Conservation (phyloP, 2,888 invertebrate genomes). For the Morinoia aosen region DNA sequence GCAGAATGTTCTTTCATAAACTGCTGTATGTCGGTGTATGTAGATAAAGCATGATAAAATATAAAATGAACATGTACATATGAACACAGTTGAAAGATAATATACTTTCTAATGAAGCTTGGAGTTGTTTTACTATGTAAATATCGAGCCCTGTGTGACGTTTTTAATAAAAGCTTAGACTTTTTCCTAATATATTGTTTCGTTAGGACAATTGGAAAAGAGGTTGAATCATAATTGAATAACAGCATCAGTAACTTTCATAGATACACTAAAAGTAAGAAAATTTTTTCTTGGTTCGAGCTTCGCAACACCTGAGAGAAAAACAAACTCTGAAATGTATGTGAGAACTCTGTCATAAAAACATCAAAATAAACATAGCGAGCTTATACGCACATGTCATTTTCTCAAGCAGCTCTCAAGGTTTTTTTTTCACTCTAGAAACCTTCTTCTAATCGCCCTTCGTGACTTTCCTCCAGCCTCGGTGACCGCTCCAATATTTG, state of each 20-base stretch:
- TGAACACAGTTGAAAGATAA: background rate
- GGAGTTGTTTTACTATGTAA: background rate
- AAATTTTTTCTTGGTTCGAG: too few species aligned
- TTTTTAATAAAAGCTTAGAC: background rate
- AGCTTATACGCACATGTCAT: background rate
- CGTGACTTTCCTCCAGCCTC: background rate
- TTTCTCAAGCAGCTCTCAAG: background rate
- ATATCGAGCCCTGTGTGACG: background rate
- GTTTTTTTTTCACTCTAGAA: background rate
- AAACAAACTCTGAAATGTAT: background rate
- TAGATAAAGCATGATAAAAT: background rate
- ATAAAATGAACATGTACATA: background rate
- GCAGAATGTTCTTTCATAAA: background rate
- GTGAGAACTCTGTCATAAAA: background rate
- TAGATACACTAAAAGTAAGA: too few species aligned
- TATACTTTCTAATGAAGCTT: background rate
- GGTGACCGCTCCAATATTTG: slow-evolving; percentile 1
- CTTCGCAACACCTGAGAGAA: too few species aligned
- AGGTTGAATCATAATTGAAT: too few species aligned
- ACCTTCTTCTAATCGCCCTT: background rate
- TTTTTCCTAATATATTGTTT: too few species aligned
- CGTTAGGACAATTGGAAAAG: too few species aligned
- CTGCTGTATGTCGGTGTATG: background rate
- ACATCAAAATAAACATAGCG: background rate
- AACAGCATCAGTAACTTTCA: too few species aligned